Base-by-base conservation (phyloP, 1,140 invertebrate species). In the Zeugodacus cucurbitae region DNA sequence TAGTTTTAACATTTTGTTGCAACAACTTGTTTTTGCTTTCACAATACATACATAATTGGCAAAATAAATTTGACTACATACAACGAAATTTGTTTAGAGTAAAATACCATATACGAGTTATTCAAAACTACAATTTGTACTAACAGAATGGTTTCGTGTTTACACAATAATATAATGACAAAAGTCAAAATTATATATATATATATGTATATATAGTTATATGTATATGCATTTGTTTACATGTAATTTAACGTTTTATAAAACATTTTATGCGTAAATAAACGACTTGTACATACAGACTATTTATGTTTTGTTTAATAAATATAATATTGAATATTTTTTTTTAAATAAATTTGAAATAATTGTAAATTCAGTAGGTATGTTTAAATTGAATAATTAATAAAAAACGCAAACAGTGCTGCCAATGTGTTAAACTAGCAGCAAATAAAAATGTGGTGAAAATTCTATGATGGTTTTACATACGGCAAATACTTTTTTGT, bases 121-220 rank as follows among this genome's bases (percentile, higher is more conserved):
- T n/a, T 29, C 7, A 48, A 82, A 82, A 54, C 4, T 82, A 14
- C 74, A 48, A 82, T 82, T 82, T 82, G 74, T 82, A 82, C 41
- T 82, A 82, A 82, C 34, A 48, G 32, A 82, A 48, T 48, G 32
- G 37, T 41, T 82, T 48, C n/a, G 74, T 17, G 41, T 8, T 82
- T 82, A 22, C 44, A 82, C n/a, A 82, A 82, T 64, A 82, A 82
- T 70, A 70, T 20, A 70, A 48, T 82, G 74, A 82, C 74, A 82
- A 82, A 48, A 54, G 74, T 48, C 74, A 82, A 82, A 82, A 44
- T 82, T 17, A 44, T 54, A 29, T 82, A 82, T 82, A 34, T 29
- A 37, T 41, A 20, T 67, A 34, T 14, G 7, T 74, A 74, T 37
- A 34, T 74, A 34, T 74, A 34, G 0, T 41, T 74, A 8, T 74